A percentile compares a stretch with the other conserved stretches of the same genome.
phyloP scores from a whole-genome alignment of 2,888 invertebrate species.

The Carpatolechia fugitivella region DNA sequence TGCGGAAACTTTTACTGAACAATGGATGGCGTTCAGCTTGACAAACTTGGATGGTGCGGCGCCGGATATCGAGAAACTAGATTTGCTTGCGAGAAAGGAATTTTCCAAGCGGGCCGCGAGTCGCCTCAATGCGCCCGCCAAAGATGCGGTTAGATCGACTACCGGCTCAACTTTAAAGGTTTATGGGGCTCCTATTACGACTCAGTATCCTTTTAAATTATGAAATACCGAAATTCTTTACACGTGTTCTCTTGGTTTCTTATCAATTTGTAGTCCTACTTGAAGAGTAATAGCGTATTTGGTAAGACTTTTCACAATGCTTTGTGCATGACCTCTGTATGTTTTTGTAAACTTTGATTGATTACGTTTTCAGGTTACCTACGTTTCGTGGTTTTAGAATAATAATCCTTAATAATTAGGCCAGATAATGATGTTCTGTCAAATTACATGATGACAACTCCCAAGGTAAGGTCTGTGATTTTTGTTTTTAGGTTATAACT shows the following conservation, averaged over 20 bases:
- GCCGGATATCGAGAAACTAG: conserved; percentile 80
- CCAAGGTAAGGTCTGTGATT: conserved; percentile 50
- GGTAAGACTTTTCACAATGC: too few relatives aligned
- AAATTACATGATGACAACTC: conserved; percentile 62
- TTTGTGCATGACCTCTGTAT: background rate
- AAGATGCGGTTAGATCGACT: conserved; percentile 54
- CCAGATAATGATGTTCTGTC: conserved; percentile 68
- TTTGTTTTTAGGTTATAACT: background rate
- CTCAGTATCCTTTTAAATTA: conserved; percentile 68
- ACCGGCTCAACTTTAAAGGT: conserved; percentile 63
- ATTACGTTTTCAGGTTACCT: conserved; percentile 12
- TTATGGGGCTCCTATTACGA: conserved; percentile 49
- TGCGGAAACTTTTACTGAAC: conserved; percentile 85
- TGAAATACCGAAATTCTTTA: conserved; percentile 31
- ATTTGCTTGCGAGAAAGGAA: conserved; percentile 82
- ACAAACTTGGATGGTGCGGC: conserved; percentile 81
- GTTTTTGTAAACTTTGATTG: conserved; percentile 13
- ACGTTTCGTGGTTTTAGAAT: conserved; percentile 19
- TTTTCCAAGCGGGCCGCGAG: conserved; percentile 72
- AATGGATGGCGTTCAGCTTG: conserved; percentile 88
- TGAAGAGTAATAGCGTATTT: too few relatives aligned
- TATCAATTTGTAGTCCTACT: too few relatives aligned
- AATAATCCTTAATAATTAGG: conserved; percentile 51
- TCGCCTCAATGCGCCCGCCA: conserved; percentile 48
- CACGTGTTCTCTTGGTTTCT: conserved; percentile 51